phyloP scores from a whole-genome alignment of 2,888 invertebrate genomes.

The Sturmia bella region DNA sequence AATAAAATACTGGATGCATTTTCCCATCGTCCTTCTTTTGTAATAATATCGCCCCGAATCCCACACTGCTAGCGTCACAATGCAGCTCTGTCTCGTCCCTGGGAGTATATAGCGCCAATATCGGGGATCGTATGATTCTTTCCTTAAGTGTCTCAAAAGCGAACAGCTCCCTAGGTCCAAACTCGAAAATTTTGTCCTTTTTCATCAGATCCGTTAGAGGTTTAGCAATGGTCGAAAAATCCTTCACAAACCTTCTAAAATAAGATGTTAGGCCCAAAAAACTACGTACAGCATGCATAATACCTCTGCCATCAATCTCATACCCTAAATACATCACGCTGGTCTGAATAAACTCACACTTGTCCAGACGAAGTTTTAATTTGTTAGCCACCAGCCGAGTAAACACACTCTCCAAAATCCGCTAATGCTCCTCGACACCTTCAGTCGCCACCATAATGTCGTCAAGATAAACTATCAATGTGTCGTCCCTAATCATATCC shows the following conservation, averaged over 20 bases:
- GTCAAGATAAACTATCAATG: too few relatives aligned
- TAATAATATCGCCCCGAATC: too few relatives aligned
- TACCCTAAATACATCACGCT: background rate
- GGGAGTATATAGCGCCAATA: background rate
- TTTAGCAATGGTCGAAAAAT: slow-evolving; percentile 7
- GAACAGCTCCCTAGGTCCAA: background rate
- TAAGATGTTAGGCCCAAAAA: slow-evolving; percentile 4
- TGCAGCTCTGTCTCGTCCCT: background rate
- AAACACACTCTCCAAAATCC: too few relatives aligned
- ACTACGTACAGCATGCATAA: background rate
- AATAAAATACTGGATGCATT: background rate
- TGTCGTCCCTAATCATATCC: too few relatives aligned
- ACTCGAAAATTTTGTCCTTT: slow-evolving; percentile 1
- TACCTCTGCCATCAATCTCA: background rate
- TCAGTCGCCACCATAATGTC: too few relatives aligned
- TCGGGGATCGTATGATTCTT: background rate
- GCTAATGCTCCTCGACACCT: too few relatives aligned
- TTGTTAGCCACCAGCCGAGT: background rate
- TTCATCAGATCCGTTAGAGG: background rate
- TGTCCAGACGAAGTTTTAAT: too few relatives aligned
- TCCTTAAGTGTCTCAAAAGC: background rate
- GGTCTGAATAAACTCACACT: background rate
- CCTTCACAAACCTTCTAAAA: slow-evolving; percentile 5
- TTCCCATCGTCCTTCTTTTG: too few relatives aligned
- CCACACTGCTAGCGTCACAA: too few relatives aligned